Evolutionary conservation across 2,113 vertebrate species (phyloP).

Genomic region (Petromus typicus): DNA sequence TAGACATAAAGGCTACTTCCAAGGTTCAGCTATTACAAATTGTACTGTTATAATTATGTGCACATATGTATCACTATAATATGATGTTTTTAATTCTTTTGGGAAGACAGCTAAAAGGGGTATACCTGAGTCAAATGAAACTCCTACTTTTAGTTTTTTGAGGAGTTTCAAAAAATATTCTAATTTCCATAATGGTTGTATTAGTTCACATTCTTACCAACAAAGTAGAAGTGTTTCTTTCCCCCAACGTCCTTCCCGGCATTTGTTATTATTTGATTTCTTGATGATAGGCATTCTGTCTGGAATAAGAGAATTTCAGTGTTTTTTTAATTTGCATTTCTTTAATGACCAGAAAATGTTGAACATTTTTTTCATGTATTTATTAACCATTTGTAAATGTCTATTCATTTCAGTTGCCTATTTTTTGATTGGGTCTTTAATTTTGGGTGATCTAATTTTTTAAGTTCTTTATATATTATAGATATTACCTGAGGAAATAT

Average conservation of each 20-base stretch:
- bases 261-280: neutral
- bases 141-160: neutral
- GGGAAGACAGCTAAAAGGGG: neutral
- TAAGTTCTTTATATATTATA: neutral
- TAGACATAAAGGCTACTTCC: neutral
- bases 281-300: neutral
- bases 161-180: neutral
- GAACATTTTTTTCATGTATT: neutral
- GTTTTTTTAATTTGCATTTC: neutral
- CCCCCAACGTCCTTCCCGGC: neutral
- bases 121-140: neutral
- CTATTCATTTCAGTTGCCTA: neutral
- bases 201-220: neutral
- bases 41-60: neutral
- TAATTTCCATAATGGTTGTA: neutral
- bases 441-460: neutral
- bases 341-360: neutral
- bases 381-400: neutral
- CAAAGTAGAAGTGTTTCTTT: neutral
- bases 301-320: neutral
- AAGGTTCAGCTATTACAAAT: neutral
- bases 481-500: neutral
- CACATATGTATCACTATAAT: neutral
- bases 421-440: neutral
- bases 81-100: neutral